These are phyloP conservation scores for Pissodes strobi DNA, from an alignment of 1,140 invertebrate genomes.

Conservation along the genomic window DNA sequence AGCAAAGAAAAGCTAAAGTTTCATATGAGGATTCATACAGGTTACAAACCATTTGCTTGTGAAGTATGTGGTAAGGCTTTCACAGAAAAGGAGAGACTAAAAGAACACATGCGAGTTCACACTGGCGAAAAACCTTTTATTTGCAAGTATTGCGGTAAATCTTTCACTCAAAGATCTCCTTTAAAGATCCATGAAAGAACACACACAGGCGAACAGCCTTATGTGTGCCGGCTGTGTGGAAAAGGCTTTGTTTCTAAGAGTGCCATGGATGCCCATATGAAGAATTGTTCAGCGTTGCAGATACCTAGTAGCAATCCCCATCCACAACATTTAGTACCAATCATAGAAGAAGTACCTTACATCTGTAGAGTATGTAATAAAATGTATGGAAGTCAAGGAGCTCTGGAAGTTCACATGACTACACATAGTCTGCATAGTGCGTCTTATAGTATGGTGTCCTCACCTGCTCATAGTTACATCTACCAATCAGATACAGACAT, in stretches of 20 bases:
- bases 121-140: conserved; percentile 48
- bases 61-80: conserved; percentile 63
- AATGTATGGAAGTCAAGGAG: conserved; percentile 26
- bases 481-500: not conserved
- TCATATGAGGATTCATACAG: conserved; percentile 71
- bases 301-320: conserved; percentile 12
- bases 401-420: conserved; percentile 62
- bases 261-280: conserved; percentile 61
- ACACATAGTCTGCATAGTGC: conserved; percentile 53
- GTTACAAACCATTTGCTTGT: conserved; percentile 68
- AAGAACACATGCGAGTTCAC: conserved; percentile 63
- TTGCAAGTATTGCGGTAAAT: conserved; percentile 59
- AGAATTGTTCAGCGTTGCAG: conserved; percentile 37
- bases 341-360: conserved; percentile 8
- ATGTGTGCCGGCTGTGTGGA: conserved; percentile 69
- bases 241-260: conserved; percentile 67
- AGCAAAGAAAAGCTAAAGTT: conserved; percentile 70
- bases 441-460: not conserved
- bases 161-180: conserved; percentile 65
- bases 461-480: not conserved
- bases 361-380: conserved; percentile 31
- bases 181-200: conserved; percentile 76
- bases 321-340: not conserved
- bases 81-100: conserved; percentile 64
- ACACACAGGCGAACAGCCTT: conserved; percentile 77